Conservation (phyloP, 2,113 vertebrate genomes). For the Channa maculata region DNA sequence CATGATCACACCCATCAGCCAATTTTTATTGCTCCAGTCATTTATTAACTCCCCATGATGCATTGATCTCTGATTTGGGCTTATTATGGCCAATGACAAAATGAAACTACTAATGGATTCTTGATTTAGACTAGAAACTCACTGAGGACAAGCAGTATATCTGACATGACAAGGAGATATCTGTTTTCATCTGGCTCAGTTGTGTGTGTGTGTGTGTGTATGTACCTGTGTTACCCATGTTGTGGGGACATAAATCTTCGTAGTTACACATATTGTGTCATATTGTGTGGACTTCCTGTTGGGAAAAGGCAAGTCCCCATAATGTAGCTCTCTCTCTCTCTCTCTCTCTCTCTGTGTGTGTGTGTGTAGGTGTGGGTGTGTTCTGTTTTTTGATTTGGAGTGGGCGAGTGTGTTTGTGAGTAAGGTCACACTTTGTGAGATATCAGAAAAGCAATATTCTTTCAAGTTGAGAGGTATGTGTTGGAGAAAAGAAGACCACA, state of each 20-base stretch:
- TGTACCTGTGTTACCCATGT: no score
- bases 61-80: conserved; percentile 61
- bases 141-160: conserved; percentile 48
- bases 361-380: conserved; percentile 23
- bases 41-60: conserved; percentile 54
- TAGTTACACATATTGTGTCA: no score
- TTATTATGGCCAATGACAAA: conserved; percentile 58
- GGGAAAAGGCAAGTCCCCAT: no score
- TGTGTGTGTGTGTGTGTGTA: not conserved
- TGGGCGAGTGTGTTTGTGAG: conserved; percentile 54
- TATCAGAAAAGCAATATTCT: conserved; percentile 72
- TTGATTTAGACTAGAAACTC: conserved; percentile 60
- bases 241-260: no score
- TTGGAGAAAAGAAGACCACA: conserved; percentile 39
- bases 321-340: no score
- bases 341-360: no score
- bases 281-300: no score
- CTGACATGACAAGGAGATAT: conserved; percentile 59
- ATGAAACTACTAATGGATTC: conserved; percentile 68
- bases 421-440: conserved; percentile 71
- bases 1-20: conserved; percentile 43
- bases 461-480: conserved; percentile 48
- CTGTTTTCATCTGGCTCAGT: conserved; percentile 55
- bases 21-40: conserved; percentile 51
- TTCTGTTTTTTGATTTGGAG: conserved; percentile 39